These are phyloP conservation scores for Siphamia tubifer DNA, from an alignment of 2,113 vertebrate species.

Conservation along the genomic window DNA sequence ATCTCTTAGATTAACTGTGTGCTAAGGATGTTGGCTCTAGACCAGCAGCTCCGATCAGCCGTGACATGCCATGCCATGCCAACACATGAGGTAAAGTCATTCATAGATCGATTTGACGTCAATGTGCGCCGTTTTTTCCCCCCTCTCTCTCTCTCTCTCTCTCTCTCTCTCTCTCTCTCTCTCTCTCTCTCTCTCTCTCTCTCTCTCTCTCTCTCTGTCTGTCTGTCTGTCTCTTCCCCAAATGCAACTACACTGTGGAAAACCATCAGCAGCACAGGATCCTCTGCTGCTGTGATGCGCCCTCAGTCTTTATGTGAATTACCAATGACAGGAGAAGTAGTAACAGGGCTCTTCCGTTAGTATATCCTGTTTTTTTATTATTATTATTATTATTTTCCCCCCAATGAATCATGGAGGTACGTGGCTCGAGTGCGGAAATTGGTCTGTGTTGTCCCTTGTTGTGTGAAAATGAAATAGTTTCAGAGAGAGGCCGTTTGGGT, in stretches of 20 bases:
- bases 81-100: constrained; percentile 45
- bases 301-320: constrained; percentile 44
- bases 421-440: constrained; percentile 32
- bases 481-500: constrained; percentile 14
- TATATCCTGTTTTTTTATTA: too few species aligned
- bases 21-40: neutral
- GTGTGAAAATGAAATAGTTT: constrained; percentile 43
- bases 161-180: too few species aligned
- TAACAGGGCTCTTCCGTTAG: constrained; percentile 8
- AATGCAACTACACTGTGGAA: constrained; percentile 17
- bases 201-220: too few species aligned
- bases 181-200: too few species aligned
- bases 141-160: too few species aligned
- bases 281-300: constrained; percentile 3
- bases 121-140: constrained; percentile 8
- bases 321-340: constrained; percentile 23
- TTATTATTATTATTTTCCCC: too few species aligned
- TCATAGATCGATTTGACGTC: constrained; percentile 49
- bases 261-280: constrained; percentile 1
- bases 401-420: constrained; percentile 42
- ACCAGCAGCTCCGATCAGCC: neutral
- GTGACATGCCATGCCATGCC: neutral
- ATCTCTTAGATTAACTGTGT: constrained; percentile 1
- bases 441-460: constrained; percentile 15
- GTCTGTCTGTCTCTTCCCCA: too few species aligned